A percentile compares a stretch with the other conserved stretches of the same genome.
Evolutionary conservation across 2,888 invertebrate genomes (phyloP).

Genomic region (Drosophila quinaria): DNA sequence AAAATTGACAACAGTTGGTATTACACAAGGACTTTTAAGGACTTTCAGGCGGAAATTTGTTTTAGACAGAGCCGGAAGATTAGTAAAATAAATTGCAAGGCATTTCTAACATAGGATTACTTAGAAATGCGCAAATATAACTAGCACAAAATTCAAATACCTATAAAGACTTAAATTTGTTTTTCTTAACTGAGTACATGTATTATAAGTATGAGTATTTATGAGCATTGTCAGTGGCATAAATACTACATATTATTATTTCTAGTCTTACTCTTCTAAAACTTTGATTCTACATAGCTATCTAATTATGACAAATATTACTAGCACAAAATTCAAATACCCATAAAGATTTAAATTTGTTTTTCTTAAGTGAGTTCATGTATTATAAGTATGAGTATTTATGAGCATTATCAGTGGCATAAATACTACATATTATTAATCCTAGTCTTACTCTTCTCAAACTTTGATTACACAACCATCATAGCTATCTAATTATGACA

Average conservation of each 20-base stretch:
- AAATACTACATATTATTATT: neutral
- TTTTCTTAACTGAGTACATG: too few relatives aligned
- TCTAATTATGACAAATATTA: neutral
- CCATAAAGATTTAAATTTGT: too few relatives aligned
- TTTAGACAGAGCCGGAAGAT: slow-evolving; percentile 1
- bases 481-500: neutral
- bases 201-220: too few relatives aligned
- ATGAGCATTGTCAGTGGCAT: too few relatives aligned
- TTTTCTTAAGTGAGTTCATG: too few relatives aligned
- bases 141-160: too few relatives aligned
- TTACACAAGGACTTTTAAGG: slow-evolving; percentile 41
- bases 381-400: too few relatives aligned
- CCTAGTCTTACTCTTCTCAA: neutral
- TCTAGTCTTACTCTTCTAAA: neutral
- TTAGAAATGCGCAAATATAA: neutral
- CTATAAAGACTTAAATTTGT: too few relatives aligned
- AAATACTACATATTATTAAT: neutral
- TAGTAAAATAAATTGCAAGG: neutral
- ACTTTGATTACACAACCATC: too few relatives aligned
- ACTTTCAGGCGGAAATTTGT: slow-evolving; percentile 8
- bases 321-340: too few relatives aligned
- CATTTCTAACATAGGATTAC: neutral
- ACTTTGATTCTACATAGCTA: neutral
- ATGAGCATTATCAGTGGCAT: too few relatives aligned
- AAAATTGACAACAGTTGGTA: slow-evolving; percentile 60